phyloP scores from a whole-genome alignment of 2,113 vertebrate species.

The Ploceus nigricollis region DNA sequence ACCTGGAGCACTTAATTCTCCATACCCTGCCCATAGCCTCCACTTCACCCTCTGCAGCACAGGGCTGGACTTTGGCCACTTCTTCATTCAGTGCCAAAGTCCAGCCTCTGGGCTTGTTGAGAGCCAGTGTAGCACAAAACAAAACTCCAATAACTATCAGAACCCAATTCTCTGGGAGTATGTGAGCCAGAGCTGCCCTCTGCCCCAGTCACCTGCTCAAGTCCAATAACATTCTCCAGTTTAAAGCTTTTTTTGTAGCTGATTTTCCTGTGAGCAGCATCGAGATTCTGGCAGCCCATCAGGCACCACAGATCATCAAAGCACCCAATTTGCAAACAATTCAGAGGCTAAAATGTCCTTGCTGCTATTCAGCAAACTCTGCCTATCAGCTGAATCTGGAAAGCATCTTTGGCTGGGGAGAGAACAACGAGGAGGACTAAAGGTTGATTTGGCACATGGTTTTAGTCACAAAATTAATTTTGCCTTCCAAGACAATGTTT shows the following conservation, averaged over 20 bases:
- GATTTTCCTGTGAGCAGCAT: not conserved
- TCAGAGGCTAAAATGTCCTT: not conserved
- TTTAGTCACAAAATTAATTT: not conserved
- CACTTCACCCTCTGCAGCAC: not conserved
- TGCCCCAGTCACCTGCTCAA: not conserved
- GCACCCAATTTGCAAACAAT: not conserved
- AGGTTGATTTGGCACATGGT: not conserved
- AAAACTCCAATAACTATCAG: not conserved
- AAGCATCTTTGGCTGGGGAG: not conserved
- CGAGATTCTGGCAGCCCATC: not conserved
- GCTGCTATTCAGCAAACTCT: not conserved
- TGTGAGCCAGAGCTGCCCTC: not conserved
- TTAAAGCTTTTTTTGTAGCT: not conserved
- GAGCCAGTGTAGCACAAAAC: not conserved
- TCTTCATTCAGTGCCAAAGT: not conserved
- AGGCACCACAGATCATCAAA: not conserved
- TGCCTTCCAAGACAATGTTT: not conserved
- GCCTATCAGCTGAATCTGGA: not conserved
- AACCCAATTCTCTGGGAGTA: not conserved
- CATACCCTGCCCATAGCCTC: not conserved
- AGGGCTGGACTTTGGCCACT: not conserved
- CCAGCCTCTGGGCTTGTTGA: not conserved
- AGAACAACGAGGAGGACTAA: not conserved
- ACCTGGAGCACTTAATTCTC: not conserved
- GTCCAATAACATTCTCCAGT: not conserved